Percentiles rank a stretch among this genome's conserved stretches.
These are phyloP conservation scores for Drosophila atripex DNA, from an alignment of 2,888 invertebrate species.

Conservation along the genomic window DNA sequence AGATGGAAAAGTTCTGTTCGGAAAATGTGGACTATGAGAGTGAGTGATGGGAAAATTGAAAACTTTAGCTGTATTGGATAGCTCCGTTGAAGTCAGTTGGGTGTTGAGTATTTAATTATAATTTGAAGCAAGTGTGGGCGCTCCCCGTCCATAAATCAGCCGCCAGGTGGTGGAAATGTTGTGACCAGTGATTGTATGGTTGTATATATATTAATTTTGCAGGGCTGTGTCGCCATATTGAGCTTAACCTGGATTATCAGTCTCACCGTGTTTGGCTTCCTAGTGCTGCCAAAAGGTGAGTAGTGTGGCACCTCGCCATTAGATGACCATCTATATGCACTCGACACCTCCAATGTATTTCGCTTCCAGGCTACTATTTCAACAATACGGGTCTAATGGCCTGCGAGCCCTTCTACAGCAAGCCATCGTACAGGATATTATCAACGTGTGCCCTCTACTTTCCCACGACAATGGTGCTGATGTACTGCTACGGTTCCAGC, in stretches of 20 bases:
- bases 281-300: slow-evolving; percentile 91
- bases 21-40: background rate
- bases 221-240: slow-evolving; percentile 94
- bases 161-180: slow-evolving; percentile 16
- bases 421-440: slow-evolving; percentile 89
- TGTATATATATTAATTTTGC: slow-evolving; percentile 66
- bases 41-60: background rate
- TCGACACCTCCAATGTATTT: slow-evolving; percentile 9
- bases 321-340: slow-evolving; percentile 3
- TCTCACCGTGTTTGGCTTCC: slow-evolving; percentile 91
- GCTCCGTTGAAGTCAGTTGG: background rate
- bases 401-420: slow-evolving; percentile 94
- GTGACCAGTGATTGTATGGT: slow-evolving; percentile 4
- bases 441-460: slow-evolving; percentile 95
- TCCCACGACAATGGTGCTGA: slow-evolving; percentile 95
- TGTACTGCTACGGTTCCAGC: slow-evolving; percentile 96
- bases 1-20: slow-evolving; percentile 15
- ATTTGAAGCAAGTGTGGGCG: background rate
- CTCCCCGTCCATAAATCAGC: slow-evolving; percentile 15
- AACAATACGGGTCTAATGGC: slow-evolving; percentile 93
- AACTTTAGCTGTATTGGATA: background rate
- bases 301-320: slow-evolving; percentile 5
- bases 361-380: slow-evolving; percentile 90
- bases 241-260: slow-evolving; percentile 94
- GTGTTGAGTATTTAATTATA: background rate